These are phyloP conservation scores for Fulmarus glacialis DNA, from an alignment of 2,113 vertebrate genomes.

Conservation along the genomic window DNA sequence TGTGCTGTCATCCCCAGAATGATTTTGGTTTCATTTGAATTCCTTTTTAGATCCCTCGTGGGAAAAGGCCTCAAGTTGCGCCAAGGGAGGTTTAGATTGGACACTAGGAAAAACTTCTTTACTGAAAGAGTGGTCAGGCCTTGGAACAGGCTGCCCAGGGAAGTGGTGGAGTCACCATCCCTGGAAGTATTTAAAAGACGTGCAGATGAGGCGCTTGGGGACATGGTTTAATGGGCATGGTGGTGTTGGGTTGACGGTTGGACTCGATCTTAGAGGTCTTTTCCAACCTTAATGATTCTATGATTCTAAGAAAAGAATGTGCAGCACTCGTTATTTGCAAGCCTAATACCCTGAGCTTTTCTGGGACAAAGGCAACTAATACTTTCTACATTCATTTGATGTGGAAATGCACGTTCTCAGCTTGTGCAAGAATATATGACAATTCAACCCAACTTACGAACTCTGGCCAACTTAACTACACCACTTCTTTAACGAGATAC, in stretches of 20 bases:
- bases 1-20: neutral
- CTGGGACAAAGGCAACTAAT: conserved; percentile 21
- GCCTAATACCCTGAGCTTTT: neutral
- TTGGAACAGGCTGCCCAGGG: too few relatives aligned
- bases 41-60: neutral
- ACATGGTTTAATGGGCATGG: too few relatives aligned
- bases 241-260: too few relatives aligned
- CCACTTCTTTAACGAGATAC: neutral
- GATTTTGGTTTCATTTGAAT: conserved; percentile 25
- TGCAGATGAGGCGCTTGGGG: too few relatives aligned
- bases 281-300: too few relatives aligned
- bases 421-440: neutral
- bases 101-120: too few relatives aligned
- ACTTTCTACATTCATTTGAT: neutral
- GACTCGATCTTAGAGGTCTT: too few relatives aligned
- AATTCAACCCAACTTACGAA: neutral
- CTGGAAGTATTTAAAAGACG: too few relatives aligned
- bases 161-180: too few relatives aligned
- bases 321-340: neutral
- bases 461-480: neutral
- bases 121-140: too few relatives aligned
- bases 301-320: neutral
- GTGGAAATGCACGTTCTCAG: neutral
- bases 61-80: neutral
- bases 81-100: too few relatives aligned